These are phyloP conservation scores for Ispidina lecontei DNA, from an alignment of 2,797 vertebrate genomes.

Conservation along the genomic window DNA sequence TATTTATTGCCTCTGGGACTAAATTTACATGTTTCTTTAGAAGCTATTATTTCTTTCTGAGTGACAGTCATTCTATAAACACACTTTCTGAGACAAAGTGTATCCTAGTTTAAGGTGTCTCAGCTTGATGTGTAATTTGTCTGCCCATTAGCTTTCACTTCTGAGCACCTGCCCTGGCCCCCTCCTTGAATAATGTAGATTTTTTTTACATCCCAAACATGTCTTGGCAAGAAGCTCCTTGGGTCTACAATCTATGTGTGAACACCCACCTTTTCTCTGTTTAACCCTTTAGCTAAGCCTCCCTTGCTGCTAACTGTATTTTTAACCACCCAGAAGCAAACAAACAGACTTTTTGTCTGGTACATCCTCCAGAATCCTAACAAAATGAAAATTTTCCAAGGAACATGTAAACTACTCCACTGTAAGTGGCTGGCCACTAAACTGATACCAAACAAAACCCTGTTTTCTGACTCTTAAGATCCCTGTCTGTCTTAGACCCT, in stretches of 20 bases:
- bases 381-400: neutral
- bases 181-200: neutral
- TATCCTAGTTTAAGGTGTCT: neutral
- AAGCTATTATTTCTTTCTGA: neutral
- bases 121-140: neutral
- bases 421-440: neutral
- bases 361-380: neutral
- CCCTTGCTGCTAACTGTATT: neutral
- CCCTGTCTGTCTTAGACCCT: neutral
- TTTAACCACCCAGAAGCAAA: neutral
- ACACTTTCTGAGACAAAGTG: neutral
- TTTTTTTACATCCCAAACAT: neutral
- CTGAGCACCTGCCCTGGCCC: neutral
- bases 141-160: neutral
- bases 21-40: neutral
- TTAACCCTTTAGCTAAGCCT: neutral
- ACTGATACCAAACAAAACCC: neutral
- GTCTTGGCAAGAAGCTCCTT: neutral
- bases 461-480: neutral
- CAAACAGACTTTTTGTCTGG: neutral
- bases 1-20: neutral
- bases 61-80: neutral
- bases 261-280: neutral
- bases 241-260: neutral
- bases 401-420: neutral